Evolutionary conservation across 2,888 invertebrate species (phyloP).

Genomic region (Chironomus riparius): DNA sequence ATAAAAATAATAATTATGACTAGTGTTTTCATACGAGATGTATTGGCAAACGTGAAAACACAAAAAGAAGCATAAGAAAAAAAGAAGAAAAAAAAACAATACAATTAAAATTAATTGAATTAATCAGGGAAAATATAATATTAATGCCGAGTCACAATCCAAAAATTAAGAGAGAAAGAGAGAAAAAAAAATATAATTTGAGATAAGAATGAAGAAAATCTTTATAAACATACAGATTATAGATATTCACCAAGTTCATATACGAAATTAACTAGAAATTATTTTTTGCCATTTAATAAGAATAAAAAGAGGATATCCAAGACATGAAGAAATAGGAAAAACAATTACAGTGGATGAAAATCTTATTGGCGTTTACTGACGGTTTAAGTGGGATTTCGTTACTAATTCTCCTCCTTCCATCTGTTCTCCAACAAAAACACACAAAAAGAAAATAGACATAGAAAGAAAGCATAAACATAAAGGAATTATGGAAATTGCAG

Average conservation of each 20-base stretch:
- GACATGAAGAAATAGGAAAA: not conserved
- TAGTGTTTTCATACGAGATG: too few relatives aligned
- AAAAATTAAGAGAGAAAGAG: not conserved
- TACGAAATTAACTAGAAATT: not conserved
- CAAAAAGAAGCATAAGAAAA: not conserved
- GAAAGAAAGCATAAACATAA: too few relatives aligned
- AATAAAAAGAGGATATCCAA: not conserved
- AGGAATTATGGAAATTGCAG: not conserved
- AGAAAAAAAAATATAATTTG: not conserved
- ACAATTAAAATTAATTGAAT: slow-evolving; percentile 14
- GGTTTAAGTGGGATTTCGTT: not conserved
- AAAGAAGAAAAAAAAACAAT: not conserved
- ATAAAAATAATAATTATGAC: too few relatives aligned
- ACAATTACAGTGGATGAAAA: not conserved
- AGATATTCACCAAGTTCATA: not conserved
- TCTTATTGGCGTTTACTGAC: not conserved
- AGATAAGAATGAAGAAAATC: not conserved
- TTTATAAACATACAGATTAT: not conserved
- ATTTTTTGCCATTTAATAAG: not conserved
- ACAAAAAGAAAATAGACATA: too few relatives aligned
- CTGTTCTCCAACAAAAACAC: not conserved
- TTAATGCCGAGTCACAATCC: slow-evolving; percentile 21
- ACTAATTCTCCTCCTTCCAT: not conserved
- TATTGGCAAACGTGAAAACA: not conserved
- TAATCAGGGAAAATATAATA: slow-evolving; percentile 17